Evolutionary conservation across 2,797 vertebrate genomes (phyloP).

Genomic region (Xenentodon cancila): DNA sequence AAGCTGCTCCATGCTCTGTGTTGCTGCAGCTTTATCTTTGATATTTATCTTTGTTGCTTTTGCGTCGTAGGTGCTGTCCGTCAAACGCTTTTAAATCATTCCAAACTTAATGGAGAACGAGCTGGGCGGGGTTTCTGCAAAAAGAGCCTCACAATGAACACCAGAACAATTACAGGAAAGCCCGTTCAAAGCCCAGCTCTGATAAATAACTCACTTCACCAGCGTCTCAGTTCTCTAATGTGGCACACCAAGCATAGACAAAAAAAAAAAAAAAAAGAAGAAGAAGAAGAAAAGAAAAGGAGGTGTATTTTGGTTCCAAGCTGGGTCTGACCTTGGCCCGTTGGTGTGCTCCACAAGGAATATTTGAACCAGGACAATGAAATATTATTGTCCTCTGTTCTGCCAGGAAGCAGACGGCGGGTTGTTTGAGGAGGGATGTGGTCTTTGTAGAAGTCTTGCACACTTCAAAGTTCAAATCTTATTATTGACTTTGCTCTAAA

Average conservation of each 20-base stretch:
- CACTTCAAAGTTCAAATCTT: constrained; percentile 26
- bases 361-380: constrained; percentile 16
- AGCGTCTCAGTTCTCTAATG: constrained; percentile 21
- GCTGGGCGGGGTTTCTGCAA: constrained; percentile 50
- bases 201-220: constrained; percentile 51
- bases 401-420: constrained; percentile 35
- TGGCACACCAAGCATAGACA: constrained; percentile 14
- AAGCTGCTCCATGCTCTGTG: too few species aligned
- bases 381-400: constrained; percentile 31
- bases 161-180: constrained; percentile 71
- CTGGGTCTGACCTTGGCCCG: constrained; percentile 11
- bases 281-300: neutral
- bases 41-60: neutral
- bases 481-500: constrained; percentile 24
- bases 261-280: neutral
- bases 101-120: constrained; percentile 23
- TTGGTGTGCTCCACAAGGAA: constrained; percentile 1
- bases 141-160: constrained; percentile 31
- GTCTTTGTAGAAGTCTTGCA: constrained; percentile 22
- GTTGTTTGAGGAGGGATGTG: constrained; percentile 28
- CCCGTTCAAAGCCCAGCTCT: constrained; percentile 21
- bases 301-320: constrained; percentile 8
- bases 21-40: neutral
- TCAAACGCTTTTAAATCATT: constrained; percentile 27
- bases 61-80: neutral